A percentile compares a stretch with the other conserved stretches of the same genome.
Evolutionary conservation across 2,888 invertebrate species (phyloP).

Genomic region (Prosapia bicincta): DNA sequence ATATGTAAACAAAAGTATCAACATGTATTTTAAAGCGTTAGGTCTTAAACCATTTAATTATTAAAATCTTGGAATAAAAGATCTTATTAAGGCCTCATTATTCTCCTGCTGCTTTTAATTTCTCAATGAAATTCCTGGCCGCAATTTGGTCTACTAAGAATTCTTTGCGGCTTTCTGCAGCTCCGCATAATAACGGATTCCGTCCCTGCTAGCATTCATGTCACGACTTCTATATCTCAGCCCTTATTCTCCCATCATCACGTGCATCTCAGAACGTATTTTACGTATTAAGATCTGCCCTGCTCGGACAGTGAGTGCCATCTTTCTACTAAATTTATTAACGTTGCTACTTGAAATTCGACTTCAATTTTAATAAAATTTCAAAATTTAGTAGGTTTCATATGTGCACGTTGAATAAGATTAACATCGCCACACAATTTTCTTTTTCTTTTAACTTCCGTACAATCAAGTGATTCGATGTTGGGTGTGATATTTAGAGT

Average conservation of each 20-base stretch:
- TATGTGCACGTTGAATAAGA: too few species aligned
- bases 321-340: too few species aligned
- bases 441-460: too few species aligned
- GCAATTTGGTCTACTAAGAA: not conserved
- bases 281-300: not conserved
- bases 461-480: too few species aligned
- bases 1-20: not conserved
- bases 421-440: too few species aligned
- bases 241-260: not conserved
- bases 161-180: not conserved
- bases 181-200: not conserved
- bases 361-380: too few species aligned
- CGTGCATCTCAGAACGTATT: not conserved
- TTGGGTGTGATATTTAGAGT: too few species aligned
- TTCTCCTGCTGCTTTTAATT: not conserved
- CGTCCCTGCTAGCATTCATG: not conserved
- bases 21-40: too few species aligned
- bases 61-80: not conserved
- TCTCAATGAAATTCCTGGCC: not conserved
- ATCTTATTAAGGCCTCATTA: not conserved
- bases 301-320: not conserved
- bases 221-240: not conserved
- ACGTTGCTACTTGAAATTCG: too few species aligned
- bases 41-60: not conserved
- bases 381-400: too few species aligned